Percentiles rank a stretch among this genome's conserved stretches.
These are phyloP conservation scores for Echinometra lucunter DNA, from an alignment of 53 echinoderm and acorn worm species.

Conservation along the genomic window DNA sequence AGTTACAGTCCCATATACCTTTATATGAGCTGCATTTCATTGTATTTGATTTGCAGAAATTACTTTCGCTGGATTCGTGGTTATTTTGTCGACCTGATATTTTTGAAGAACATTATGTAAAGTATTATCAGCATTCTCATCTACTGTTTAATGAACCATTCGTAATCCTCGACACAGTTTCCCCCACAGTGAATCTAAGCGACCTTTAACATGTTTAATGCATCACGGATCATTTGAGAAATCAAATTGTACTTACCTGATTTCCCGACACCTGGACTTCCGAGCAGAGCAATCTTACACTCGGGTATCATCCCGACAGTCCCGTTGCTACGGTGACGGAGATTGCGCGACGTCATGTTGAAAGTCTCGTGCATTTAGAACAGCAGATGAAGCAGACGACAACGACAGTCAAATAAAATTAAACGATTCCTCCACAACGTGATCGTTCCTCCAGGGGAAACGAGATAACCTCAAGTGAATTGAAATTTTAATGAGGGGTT, in stretches of 20 bases:
- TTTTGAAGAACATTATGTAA: no score
- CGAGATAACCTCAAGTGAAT: neutral
- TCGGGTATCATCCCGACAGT: conserved; percentile 83
- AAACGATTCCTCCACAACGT: neutral
- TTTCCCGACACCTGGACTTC: conserved; percentile 95
- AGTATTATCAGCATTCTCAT: no score
- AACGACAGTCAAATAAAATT: neutral
- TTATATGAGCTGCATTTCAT: no score
- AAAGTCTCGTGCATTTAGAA: conserved; percentile 52
- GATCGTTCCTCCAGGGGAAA: neutral
- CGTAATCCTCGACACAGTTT: no score
- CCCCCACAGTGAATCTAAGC: no score
- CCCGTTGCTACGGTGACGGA: conserved; percentile 66
- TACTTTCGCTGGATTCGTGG: no score
- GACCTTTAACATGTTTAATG: no score
- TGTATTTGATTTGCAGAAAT: no score
- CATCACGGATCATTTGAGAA: no score
- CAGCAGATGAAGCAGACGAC: neutral
- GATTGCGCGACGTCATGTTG: conserved; percentile 57
- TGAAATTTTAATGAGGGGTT: neutral
- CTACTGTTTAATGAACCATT: no score
- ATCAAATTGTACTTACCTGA: conserved; percentile 78
- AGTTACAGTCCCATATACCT: no score
- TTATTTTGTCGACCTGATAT: no score
- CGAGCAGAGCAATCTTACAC: conserved; percentile 91